phyloP scores from a whole-genome alignment of 2,888 invertebrate genomes.

The Cheiracanthium punctorium region DNA sequence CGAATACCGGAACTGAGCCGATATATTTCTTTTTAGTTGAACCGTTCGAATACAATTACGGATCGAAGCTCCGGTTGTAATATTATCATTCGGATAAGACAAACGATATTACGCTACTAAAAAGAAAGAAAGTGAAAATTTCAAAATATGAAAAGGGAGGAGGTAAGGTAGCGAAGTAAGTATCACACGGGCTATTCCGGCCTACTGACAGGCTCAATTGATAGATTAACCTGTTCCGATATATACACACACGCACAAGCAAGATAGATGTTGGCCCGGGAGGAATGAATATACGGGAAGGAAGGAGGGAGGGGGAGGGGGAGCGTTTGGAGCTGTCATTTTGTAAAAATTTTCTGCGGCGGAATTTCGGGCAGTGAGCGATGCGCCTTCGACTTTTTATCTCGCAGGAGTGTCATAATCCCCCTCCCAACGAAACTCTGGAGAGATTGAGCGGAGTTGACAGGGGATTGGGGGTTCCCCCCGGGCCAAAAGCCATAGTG shows the following conservation, averaged over 20 bases:
- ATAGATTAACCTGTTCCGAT: slow-evolving; percentile 48
- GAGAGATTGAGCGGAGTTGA: slow-evolving; percentile 7
- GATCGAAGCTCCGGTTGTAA: too few species aligned
- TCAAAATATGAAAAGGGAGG: too few species aligned
- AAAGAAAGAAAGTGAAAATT: too few species aligned
- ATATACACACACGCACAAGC: too few species aligned
- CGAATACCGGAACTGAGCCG: too few species aligned
- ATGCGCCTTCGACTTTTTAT: slow-evolving; percentile 57
- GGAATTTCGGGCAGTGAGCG: slow-evolving; percentile 56
- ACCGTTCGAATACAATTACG: too few species aligned
- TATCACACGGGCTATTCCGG: neutral
- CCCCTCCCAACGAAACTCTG: slow-evolving; percentile 18
- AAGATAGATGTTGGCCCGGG: slow-evolving; percentile 13
- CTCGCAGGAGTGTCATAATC: slow-evolving; percentile 56
- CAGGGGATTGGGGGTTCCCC: too few species aligned
- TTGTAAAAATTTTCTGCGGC: slow-evolving; percentile 36
- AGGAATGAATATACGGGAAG: neutral
- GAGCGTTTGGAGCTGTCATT: slow-evolving; percentile 30
- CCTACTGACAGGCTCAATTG: slow-evolving; percentile 43
- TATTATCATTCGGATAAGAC: too few species aligned
- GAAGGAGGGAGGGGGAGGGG: neutral
- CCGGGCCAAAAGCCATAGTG: too few species aligned
- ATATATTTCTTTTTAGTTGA: too few species aligned
- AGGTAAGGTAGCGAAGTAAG: too few species aligned
- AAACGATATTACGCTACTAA: too few species aligned